Base-by-base conservation (phyloP, 2,113 vertebrate species). In the Odocoileus virginianus region DNA sequence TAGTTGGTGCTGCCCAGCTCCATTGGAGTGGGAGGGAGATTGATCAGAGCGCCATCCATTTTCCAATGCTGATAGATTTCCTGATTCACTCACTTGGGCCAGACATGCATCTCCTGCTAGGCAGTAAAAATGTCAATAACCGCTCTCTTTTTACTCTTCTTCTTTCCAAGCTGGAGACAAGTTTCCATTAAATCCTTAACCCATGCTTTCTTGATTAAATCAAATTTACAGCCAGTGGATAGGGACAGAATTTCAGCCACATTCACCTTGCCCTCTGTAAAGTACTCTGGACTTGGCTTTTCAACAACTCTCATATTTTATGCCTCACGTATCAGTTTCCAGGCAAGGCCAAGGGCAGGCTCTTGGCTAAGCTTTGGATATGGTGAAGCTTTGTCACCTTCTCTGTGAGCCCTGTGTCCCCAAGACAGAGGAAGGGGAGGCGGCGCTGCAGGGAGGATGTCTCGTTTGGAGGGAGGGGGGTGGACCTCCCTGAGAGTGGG, bases 111-210 rank as follows among this genome's bases (percentile, higher is more conserved):
- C 92, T 96, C 83, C 54, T 76, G 45, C 78, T 8, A 40, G 58
- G 95, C 94, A 94, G 95, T 91, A 97, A 95, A 98, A 86, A 93
- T 96, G 96, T 93, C 96, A 97, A 79, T 90, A 97, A 60, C 47
- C 0, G 1, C 47, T 95, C 54, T 97, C 88, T 83, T 88, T 96
- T 91, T 86, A 93, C 67, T 95, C 91, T 94, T 81, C 93, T 76
- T 91, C 64, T 96, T 91, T 95, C 91, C 82, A 91, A 15, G 76
- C 82, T 92, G 52, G 64, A 94, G 85, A 96, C 3, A 5, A 61
- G 43, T 82, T 89, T 96, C 90, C 81, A 82, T 97, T 97, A 97
- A 96, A 95, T 91, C 85, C 83, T 67, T 91, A 92, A 89, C 88
- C 33, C 0, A 6, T 88, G 81, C 43, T 95, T 97, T 96, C 97